Evolutionary conservation across 1,140 invertebrate genomes (phyloP), one percentile per base, ranked within the genome.

Genomic region (Aphelenchoides avenae): DNA sequence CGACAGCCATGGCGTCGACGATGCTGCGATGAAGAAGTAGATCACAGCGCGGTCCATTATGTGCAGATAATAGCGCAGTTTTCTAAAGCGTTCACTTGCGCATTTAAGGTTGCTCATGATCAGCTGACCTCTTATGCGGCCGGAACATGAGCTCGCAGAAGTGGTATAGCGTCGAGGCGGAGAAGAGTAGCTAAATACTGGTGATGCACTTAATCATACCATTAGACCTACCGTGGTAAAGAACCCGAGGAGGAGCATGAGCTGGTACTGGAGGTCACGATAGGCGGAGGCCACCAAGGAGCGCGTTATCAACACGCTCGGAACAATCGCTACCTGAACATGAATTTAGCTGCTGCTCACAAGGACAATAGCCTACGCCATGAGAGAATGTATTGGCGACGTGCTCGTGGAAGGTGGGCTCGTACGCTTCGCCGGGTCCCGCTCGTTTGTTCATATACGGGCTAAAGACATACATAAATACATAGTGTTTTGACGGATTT

Each of bases 11-110:
- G 91, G 91, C 75, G 91, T 93, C 79, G 93, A 93, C 20, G 89
- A 92, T 34, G 89, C 88, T 52, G 91, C 91, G 73, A 94, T 94
- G 80, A 94, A 94, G 44, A 94, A 84, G 78, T 93, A 94, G 65
- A 95, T 95, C 83, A 91, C 89, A 41, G 89, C 89, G 61, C 91
- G 83, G 80, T 95, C 91, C 76, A 88, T 88, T 31, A 90, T 84
- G 80, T 95, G 91, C 33, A 94, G 84, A 56, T 78, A 70, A 49
- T 75, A 65, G 11, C 62, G 57, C 3, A 65, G 47, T 6, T 18
- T 66, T 22, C 57, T 59, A 30, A 43, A 57, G 13, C 89, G n/a
- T n/a, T 64, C 22, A 40, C 4, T 52, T 58, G 5, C 3, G 44
- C 6, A 11, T n/a, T 6, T 7, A 29, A 7, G n/a, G 13, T 50